Percentiles rank a stretch among this genome's conserved stretches.
Evolutionary conservation across 2,797 vertebrate genomes (phyloP).

Genomic region (Micrastur ruficollis): DNA sequence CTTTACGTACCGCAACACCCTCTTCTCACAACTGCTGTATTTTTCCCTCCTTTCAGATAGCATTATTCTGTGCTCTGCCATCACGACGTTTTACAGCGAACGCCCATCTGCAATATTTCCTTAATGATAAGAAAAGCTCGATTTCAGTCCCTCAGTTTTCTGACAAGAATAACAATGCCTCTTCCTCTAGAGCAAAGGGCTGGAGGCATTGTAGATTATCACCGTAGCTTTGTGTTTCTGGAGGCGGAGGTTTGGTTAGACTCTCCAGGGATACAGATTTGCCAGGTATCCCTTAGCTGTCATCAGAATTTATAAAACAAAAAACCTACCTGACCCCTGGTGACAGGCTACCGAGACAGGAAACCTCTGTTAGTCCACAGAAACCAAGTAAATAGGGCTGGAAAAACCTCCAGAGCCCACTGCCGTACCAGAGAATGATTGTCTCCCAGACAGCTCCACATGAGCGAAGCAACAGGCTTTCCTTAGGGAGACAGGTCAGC

Average conservation of each 20-base stretch:
- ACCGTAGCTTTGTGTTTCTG: background rate
- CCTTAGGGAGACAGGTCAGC: constrained; percentile 44
- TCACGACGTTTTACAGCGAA: background rate
- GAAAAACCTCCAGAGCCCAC: background rate
- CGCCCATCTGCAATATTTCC: background rate
- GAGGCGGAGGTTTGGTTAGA: background rate
- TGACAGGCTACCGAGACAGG: background rate
- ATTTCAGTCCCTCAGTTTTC: background rate
- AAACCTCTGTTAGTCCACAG: constrained; percentile 24
- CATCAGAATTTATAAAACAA: constrained; percentile 27
- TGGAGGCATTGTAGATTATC: background rate
- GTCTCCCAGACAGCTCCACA: background rate
- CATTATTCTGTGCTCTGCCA: background rate
- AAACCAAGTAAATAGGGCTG: constrained; percentile 19
- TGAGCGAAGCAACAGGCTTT: background rate
- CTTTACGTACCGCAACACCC: background rate
- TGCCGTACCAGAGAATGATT: background rate
- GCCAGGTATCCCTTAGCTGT: constrained; percentile 4
- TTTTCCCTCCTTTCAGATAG: background rate
- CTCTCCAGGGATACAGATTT: background rate
- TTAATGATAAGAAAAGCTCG: background rate
- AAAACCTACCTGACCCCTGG: background rate
- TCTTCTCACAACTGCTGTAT: background rate
- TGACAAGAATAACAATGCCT: background rate
- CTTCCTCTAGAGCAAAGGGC: background rate